Conservation (phyloP, 2,797 vertebrate species). For the Erithacus rubecula region DNA sequence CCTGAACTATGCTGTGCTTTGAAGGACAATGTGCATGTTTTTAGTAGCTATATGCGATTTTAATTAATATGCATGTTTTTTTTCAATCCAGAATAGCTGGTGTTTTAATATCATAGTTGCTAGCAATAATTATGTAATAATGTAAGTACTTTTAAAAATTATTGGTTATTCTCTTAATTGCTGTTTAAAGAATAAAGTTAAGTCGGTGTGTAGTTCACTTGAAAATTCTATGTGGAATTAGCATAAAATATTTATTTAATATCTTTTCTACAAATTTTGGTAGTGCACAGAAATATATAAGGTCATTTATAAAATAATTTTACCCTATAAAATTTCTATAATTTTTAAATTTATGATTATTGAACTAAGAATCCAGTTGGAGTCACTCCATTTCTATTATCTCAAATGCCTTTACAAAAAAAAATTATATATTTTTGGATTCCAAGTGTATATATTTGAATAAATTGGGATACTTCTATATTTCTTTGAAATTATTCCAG, state of each 20-base stretch:
- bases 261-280: neutral
- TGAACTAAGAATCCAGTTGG: neutral
- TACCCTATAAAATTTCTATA: neutral
- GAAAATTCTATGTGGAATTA: neutral
- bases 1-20: neutral
- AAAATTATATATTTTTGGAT: neutral
- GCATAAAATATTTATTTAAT: neutral
- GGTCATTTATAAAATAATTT: neutral
- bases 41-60: neutral
- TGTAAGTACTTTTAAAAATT: neutral
- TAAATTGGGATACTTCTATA: neutral
- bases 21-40: neutral
- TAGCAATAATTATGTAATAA: neutral
- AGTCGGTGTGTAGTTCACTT: neutral
- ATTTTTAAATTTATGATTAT: neutral
- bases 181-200: neutral
- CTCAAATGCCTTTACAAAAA: neutral
- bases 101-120: neutral
- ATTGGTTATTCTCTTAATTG: neutral
- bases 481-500: neutral
- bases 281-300: neutral
- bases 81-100: neutral
- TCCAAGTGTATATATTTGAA: neutral
- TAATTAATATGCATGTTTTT: neutral
- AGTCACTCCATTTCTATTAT: neutral